phyloP scores from a whole-genome alignment of 1,140 invertebrate species.

The Copidosoma floridanum region DNA sequence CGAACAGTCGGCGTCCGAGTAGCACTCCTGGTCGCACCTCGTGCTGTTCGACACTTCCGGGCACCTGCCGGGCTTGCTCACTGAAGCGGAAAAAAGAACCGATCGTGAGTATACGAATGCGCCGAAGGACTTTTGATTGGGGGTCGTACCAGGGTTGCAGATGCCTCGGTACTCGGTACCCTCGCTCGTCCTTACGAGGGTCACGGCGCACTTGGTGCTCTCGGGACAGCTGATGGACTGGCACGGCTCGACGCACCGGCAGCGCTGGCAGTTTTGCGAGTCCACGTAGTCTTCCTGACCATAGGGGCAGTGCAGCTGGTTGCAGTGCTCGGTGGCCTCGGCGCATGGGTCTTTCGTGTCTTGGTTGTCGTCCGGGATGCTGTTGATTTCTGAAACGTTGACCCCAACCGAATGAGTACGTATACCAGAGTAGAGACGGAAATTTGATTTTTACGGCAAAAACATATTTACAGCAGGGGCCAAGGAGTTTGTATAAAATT shows the following conservation, averaged over 20 bases:
- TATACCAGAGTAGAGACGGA: no score
- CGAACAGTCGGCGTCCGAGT: constrained; percentile 79
- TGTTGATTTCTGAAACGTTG: constrained; percentile 25
- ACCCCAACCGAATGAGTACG: no score
- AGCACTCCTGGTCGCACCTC: constrained; percentile 70
- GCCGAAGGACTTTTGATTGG: no score
- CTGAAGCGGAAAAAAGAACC: no score
- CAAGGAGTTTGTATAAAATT: no score
- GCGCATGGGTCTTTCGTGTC: constrained; percentile 57
- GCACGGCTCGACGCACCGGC: constrained; percentile 78
- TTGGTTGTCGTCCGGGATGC: constrained; percentile 29
- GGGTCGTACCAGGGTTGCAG: constrained; percentile 53
- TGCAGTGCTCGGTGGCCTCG: constrained; percentile 61
- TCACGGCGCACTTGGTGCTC: constrained; percentile 69
- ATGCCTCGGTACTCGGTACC: constrained; percentile 57
- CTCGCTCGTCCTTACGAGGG: constrained; percentile 52
- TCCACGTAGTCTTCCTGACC: constrained; percentile 72
- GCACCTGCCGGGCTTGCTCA: constrained; percentile 76
- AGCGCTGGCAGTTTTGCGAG: constrained; percentile 66
- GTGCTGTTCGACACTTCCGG: constrained; percentile 58
- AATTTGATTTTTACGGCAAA: no score
- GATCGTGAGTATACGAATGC: constrained; percentile 3
- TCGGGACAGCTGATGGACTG: constrained; percentile 61
- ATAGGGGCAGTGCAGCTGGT: constrained; percentile 67
- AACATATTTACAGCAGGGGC: constrained; percentile 1